Evolutionary conservation across 2,888 invertebrate species (phyloP).

Genomic region (Drosophila pseudotakahashii): DNA sequence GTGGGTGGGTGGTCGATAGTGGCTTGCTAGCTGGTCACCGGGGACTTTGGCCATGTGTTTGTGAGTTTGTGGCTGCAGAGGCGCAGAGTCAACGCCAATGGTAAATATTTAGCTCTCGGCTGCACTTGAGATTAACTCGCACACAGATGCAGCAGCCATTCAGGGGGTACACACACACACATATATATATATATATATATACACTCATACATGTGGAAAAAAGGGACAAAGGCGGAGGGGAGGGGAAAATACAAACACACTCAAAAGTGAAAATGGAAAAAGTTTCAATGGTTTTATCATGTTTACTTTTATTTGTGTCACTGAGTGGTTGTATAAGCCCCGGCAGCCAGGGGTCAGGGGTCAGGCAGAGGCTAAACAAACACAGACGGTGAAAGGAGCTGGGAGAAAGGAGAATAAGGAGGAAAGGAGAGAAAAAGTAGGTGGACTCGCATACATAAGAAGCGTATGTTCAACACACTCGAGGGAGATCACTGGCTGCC

Average conservation of each 20-base stretch:
- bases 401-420: neutral
- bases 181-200: too few relatives aligned
- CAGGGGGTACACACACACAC: conserved; percentile 4
- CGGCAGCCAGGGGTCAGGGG: conserved; percentile 37
- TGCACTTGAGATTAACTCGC: conserved; percentile 77
- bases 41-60: conserved; percentile 28
- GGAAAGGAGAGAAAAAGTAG: neutral
- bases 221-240: conserved; percentile 40
- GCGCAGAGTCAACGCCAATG: conserved; percentile 56
- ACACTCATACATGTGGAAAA: conserved; percentile 7
- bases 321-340: conserved; percentile 78
- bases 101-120: conserved; percentile 79
- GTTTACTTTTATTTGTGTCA: conserved; percentile 80
- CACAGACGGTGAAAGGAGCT: neutral
- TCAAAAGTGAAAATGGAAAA: conserved; percentile 80
- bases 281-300: conserved; percentile 80
- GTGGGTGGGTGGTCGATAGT: neutral
- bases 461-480: conserved; percentile 73
- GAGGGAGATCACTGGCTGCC: conserved; percentile 74
- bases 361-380: conserved; percentile 36
- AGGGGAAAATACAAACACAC: conserved; percentile 75
- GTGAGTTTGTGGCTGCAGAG: conserved; percentile 26
- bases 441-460: conserved; percentile 10
- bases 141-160: conserved; percentile 50
- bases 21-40: neutral